Base-by-base conservation (phyloP, 2,888 invertebrate genomes). In the Oligia latruncula region DNA sequence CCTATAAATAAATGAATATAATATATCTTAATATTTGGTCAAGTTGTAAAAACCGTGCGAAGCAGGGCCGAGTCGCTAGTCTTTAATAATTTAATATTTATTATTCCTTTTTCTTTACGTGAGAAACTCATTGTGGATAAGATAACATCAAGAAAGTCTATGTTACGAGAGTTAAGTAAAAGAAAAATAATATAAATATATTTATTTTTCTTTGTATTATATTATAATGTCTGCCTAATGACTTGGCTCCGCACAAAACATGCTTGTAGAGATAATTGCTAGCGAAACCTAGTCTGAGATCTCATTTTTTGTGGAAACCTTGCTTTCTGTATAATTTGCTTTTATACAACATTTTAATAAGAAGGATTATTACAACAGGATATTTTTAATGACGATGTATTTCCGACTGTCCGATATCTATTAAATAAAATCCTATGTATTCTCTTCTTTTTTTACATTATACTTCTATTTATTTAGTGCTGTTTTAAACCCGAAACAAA, bases 181-280 rank as follows among this genome's bases (percentile, higher is more conserved):
- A 58, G 15, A 40, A 60, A 65, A 73, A 49, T 29, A 70, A 40
- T 11, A 66, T 29, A 29, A 29, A 29, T 29, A 29, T 29, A 29
- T 29, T 29, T 49, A 52, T 40, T 43, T 67, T n/a, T 9, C 29
- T 29, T 29, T 29, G 1, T 29, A 29, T 29, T 29, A 29, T 29
- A 43, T n/a, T 20, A 43, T 74, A 52, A 70, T 72, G 55, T 62
- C 40, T 64, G 11, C 23, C 9, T 76, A 68, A 72, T 60, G 75
- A 72, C 64, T 68, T 65, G 23, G 23, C 62, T 58, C 58, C 4
- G 70, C 11, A 78, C 58, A 78, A 71, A 67, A 70, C 71, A 72
- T 76, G 52, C 52, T 72, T 72, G 52, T 60, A n/a, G 62, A 76
- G 23, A 58, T 70, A 82, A 78, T 67, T 81, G 49, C 49, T 71